Percentiles rank a stretch among this genome's conserved stretches.
Conservation (phyloP, 2,797 vertebrate genomes). For the Lerista edwardsae region DNA sequence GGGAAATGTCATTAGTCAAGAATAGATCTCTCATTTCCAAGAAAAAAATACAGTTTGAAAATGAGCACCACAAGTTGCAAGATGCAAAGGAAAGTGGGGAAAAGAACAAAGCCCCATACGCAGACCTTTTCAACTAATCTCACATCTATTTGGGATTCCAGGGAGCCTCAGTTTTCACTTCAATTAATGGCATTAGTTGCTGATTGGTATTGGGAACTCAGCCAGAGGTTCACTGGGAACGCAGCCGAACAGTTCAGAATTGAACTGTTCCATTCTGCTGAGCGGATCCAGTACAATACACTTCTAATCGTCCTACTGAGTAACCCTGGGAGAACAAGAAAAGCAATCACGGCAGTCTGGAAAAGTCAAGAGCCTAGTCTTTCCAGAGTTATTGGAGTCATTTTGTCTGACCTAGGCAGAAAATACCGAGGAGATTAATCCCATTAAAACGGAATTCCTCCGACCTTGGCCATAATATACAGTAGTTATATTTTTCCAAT, state of each 20-base stretch:
- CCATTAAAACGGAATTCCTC: constrained; percentile 15
- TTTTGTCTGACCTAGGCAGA: constrained; percentile 18
- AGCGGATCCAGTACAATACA: background rate
- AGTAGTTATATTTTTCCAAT: background rate
- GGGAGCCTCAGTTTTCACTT: constrained; percentile 29
- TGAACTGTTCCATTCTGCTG: background rate
- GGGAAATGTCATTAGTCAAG: background rate
- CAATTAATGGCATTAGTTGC: constrained; percentile 40
- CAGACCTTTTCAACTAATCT: background rate
- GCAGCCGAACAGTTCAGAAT: background rate
- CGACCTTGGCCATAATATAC: background rate
- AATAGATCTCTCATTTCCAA: background rate
- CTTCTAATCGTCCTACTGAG: constrained; percentile 25
- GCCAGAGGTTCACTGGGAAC: background rate
- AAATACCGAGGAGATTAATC: constrained; percentile 33
- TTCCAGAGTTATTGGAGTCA: constrained; percentile 18
- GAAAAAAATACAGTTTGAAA: background rate
- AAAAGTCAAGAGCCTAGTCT: constrained; percentile 25
- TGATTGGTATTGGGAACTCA: accelerated
- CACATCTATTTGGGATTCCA: background rate
- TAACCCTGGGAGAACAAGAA: background rate
- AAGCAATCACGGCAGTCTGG: constrained; percentile 21
- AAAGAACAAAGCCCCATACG: accelerated
- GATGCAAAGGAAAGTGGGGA: background rate
- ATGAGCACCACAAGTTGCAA: background rate